Conservation (phyloP, 2,113 vertebrate genomes). For the Phoenicopterus ruber region DNA sequence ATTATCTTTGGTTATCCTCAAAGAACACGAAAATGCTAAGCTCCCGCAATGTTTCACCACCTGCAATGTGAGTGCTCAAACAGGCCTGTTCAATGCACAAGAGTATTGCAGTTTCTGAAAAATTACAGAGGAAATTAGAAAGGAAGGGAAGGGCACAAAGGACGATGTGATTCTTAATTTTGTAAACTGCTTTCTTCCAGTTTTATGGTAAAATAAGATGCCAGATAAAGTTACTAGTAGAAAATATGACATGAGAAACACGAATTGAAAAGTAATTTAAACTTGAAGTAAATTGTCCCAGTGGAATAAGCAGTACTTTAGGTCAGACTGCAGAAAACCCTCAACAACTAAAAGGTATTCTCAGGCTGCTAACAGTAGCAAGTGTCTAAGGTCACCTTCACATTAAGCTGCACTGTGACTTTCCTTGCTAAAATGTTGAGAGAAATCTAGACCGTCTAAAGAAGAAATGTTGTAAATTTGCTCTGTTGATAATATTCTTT, state of each 20-base stretch:
- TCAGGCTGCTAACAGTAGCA: background rate
- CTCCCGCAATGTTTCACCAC: background rate
- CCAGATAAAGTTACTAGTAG: constrained; percentile 14
- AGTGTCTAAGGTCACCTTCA: constrained; percentile 16
- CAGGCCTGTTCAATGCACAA: background rate
- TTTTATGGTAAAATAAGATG: constrained; percentile 20
- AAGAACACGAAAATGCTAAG: background rate
- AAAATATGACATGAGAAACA: constrained; percentile 15
- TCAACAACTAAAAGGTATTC: background rate
- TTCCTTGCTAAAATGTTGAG: background rate
- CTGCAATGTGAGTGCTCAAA: background rate
- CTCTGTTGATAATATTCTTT: background rate
- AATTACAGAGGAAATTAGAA: background rate
- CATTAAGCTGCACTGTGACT: background rate
- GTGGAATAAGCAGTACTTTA: background rate
- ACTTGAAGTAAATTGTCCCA: constrained; percentile 1
- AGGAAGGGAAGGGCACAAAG: background rate
- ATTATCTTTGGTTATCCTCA: background rate
- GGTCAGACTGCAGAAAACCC: background rate
- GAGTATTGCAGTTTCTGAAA: background rate
- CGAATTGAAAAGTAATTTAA: constrained; percentile 41
- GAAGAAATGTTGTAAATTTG: background rate
- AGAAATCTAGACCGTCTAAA: background rate
- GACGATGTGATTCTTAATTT: constrained; percentile 4
- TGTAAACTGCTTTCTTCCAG: background rate